These are phyloP conservation scores for Takifugu bimaculatus DNA, from an alignment of 2,113 vertebrate genomes.

Conservation along the genomic window DNA sequence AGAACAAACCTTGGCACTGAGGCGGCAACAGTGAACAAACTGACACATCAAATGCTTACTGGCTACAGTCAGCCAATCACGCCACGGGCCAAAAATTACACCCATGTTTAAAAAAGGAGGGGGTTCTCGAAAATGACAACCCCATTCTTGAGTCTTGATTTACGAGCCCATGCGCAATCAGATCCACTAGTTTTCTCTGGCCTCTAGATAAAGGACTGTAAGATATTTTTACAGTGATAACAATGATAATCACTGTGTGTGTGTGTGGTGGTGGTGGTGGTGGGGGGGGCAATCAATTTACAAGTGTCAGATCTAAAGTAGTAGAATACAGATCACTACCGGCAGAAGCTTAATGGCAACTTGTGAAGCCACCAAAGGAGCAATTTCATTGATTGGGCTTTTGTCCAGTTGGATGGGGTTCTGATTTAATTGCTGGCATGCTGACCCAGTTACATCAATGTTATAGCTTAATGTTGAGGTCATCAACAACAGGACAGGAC, in stretches of 20 bases:
- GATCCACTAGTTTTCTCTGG: constrained; percentile 18
- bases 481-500: too few relatives aligned
- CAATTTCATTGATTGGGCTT: too few relatives aligned
- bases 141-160: constrained; percentile 58
- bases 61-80: constrained; percentile 55
- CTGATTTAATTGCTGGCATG: too few relatives aligned
- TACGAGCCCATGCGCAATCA: constrained; percentile 54
- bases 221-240: constrained; percentile 40
- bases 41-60: constrained; percentile 50
- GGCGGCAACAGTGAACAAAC: constrained; percentile 40
- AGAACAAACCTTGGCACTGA: constrained; percentile 18
- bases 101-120: constrained; percentile 32
- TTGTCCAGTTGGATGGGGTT: too few relatives aligned
- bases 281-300: too few relatives aligned
- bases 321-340: too few relatives aligned
- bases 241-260: constrained; percentile 38
- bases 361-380: too few relatives aligned
- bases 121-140: constrained; percentile 45
- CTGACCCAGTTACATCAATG: too few relatives aligned
- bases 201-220: constrained; percentile 28
- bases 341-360: too few relatives aligned
- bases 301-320: too few relatives aligned
- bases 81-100: constrained; percentile 24
- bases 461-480: too few relatives aligned
- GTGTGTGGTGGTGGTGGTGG: not conserved